Base-by-base conservation (phyloP, 2,888 invertebrate species). In the Hyppa rectilinea region DNA sequence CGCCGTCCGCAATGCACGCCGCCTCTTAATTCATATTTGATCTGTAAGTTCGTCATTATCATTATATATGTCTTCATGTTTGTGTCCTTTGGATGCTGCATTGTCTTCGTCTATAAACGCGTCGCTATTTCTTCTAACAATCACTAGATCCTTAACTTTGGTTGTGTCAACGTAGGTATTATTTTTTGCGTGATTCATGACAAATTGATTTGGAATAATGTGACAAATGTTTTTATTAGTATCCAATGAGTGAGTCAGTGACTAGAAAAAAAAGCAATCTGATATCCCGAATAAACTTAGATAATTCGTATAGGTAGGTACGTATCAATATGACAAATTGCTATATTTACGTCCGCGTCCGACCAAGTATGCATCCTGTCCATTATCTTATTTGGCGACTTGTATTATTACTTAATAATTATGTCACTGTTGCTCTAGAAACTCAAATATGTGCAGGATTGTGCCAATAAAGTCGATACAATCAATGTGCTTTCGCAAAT, bases 11-110 rank as follows among this genome's bases (percentile, higher is more conserved):
- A 88, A 88, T 60, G 47, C 52, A 75, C 34, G 59, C 65, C 68
- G 52, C 26, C 64, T 81, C 78, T 83, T 84, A 84, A 83, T 83
- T 81, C 76, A 80, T 81, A 82, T 85, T 84, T 84, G 84, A 85
- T 85, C 76, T 81, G 66, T 63, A 80, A 73, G 70, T 69, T 66
- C 40, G 66, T 81, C 76, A 80, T 82, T 82, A 80, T 71, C 78
- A 76, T 84, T 85, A 82, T 70, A 50, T 81, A 62, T 84, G 78
- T 73, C 83, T 26, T 59, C 72, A 85, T 68, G 20, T 43, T 60
- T 29, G 31, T 71, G 70, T 63, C 63, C 73, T 65, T 71, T 61
- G 23, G 66, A 71, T 60, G 55, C 60, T 74, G 65, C 63, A 71
- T 83, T 84, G 81, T 82, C 61, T 82, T 74, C n/a, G n/a, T 76